These are phyloP conservation scores for Triplophysa tibetana DNA, from an alignment of 2,113 vertebrate genomes.

Conservation along the genomic window DNA sequence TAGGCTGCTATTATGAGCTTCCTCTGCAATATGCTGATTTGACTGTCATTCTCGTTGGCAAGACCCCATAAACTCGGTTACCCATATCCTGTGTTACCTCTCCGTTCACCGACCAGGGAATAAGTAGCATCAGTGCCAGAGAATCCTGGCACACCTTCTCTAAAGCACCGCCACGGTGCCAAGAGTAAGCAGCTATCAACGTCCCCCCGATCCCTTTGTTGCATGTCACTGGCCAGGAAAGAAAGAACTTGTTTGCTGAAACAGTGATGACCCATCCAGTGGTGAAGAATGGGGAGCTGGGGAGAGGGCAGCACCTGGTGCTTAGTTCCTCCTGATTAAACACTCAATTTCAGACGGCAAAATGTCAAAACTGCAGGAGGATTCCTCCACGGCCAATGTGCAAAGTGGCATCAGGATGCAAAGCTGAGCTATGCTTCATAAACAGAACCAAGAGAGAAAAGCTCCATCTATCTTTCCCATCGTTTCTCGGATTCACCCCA, in stretches of 20 bases:
- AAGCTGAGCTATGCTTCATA: constrained; percentile 1
- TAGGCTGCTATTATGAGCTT: not conserved
- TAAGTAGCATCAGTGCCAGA: constrained; percentile 31
- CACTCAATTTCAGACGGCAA: constrained; percentile 20
- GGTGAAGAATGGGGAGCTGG: not conserved
- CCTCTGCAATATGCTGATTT: constrained; percentile 1
- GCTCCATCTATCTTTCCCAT: constrained; percentile 1
- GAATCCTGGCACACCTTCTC: constrained; percentile 29
- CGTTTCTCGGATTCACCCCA: constrained; percentile 1
- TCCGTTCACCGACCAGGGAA: not conserved
- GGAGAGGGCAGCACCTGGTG: constrained; percentile 1
- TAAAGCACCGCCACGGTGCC: constrained; percentile 9
- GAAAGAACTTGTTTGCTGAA: not conserved
- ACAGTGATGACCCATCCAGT: constrained; percentile 19
- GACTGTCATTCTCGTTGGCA: constrained; percentile 35
- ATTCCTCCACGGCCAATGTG: constrained; percentile 16
- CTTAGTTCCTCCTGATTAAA: constrained; percentile 49
- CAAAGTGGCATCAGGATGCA: constrained; percentile 10
- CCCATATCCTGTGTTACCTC: constrained; percentile 31
- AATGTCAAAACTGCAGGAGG: constrained; percentile 5
- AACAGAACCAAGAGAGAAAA: constrained; percentile 4
- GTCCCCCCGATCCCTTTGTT: constrained; percentile 32
- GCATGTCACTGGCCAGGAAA: not conserved
- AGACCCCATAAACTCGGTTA: constrained; percentile 35
- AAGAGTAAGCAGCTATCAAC: constrained; percentile 26